Evolutionary conservation across 2,797 vertebrate genomes (phyloP), one percentile per base, ranked within the genome.

Genomic region (Amphiprion clarkii): DNA sequence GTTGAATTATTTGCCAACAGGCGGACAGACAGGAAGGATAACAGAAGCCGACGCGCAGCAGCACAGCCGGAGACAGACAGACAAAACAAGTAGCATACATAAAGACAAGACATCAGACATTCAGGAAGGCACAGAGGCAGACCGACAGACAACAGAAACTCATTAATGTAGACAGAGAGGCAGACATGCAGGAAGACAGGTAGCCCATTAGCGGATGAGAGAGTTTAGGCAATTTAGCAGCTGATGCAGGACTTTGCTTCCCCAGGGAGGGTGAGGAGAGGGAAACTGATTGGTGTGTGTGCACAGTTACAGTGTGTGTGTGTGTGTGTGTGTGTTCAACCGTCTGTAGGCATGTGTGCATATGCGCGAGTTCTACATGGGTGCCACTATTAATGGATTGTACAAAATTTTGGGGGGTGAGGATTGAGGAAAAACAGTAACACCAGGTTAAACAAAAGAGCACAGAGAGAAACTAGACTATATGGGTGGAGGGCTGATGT

Each of bases 171-270:
- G 81, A 81, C 86, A 79, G 88, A 74, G 66, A 76, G 74, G 70
- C 84, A 82, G 90, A 79, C 71, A 48, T 0, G 53, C 76, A 83
- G 84, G 70, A 46, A 92, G 86, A 88, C 87, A 86, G 90, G 86
- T 87, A 84, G 85, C 79, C 89, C 86, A 91, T 92, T 93, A 92
- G 85, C 49, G 67, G 82, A 88, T 81, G 83, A 89, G 87, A 89
- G 80, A 89, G 84, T 92, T 91, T 83, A 74, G 86, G 87, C 80
- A 89, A 90, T 91, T 91, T 89, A 91, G 83, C 86, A 91, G 90
- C 91, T 91, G 91, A 93, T 87, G 89, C 88, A 86, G 84, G 87
- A 93, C 83, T 86, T 84, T 66, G 55, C 46, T 72, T 77, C 83
- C 87, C 77, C 23, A 27, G 61, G 83, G 86, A 82, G 76, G 48